phyloP scores from a whole-genome alignment of 1,140 invertebrate species.

The Calephelis nemesis region DNA sequence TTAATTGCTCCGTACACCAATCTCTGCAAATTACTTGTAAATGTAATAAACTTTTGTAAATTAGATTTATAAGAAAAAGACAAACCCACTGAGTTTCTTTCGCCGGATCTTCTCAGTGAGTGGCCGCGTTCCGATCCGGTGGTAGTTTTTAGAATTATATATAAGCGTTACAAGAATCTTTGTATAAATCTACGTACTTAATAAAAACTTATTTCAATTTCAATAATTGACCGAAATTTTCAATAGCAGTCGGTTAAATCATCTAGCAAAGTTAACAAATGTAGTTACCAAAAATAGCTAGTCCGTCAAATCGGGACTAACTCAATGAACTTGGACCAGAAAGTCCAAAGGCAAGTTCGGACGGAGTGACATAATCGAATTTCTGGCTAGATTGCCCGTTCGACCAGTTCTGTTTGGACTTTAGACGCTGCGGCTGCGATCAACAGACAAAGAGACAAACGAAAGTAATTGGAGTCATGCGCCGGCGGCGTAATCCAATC shows the following conservation, averaged over 20 bases:
- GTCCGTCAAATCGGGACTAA: neutral
- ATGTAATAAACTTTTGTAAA: too few relatives aligned
- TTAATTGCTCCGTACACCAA: too few relatives aligned
- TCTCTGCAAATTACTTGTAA: too few relatives aligned
- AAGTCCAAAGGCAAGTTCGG: conserved; percentile 34
- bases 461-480: conserved; percentile 72
- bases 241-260: neutral
- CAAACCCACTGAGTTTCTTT: too few relatives aligned
- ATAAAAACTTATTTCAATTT: too few relatives aligned
- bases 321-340: conserved; percentile 21
- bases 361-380: conserved; percentile 65
- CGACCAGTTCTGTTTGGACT: conserved; percentile 58
- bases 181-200: too few relatives aligned
- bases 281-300: neutral
- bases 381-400: conserved; percentile 54
- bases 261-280: neutral
- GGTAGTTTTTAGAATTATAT: too few relatives aligned
- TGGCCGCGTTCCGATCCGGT: too few relatives aligned
- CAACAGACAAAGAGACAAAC: conserved; percentile 70
- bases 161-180: too few relatives aligned
- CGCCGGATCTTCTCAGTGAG: too few relatives aligned
- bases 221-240: too few relatives aligned
- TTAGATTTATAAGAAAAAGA: too few relatives aligned
- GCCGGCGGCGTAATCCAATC: conserved; percentile 66
- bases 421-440: conserved; percentile 40